phyloP scores from a whole-genome alignment of 1,140 invertebrate genomes.

The Coelopa frigida region DNA sequence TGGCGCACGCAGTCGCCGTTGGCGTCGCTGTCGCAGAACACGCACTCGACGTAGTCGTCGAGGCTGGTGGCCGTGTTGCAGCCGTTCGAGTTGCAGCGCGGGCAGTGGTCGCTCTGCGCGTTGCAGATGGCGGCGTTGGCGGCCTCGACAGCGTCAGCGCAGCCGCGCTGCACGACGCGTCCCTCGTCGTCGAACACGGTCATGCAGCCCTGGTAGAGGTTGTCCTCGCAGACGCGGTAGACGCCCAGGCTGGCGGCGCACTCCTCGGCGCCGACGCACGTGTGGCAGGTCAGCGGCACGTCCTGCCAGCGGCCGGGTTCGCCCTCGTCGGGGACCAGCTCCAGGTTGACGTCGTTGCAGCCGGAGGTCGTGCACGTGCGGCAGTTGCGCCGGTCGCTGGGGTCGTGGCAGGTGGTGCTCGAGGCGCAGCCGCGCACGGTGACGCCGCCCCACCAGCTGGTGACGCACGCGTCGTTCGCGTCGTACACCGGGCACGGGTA shows the following conservation, averaged over 20 bases:
- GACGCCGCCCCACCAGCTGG: slow-evolving; percentile 20
- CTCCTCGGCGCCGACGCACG: slow-evolving; percentile 12
- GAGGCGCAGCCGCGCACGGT: slow-evolving; percentile 32
- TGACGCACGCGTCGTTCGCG: slow-evolving; percentile 26
- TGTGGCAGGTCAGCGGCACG: slow-evolving; percentile 25
- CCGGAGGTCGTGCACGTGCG: slow-evolving; percentile 19
- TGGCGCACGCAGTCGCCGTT: slow-evolving; percentile 16
- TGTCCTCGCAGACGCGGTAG: slow-evolving; percentile 14
- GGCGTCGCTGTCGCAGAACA: slow-evolving; percentile 27
- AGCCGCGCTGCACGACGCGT: slow-evolving; percentile 25
- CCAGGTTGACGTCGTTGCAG: slow-evolving; percentile 34
- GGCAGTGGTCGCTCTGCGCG: slow-evolving; percentile 19
- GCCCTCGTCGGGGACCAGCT: slow-evolving; percentile 18
- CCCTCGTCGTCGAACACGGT: slow-evolving; percentile 27
- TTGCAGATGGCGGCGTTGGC: slow-evolving; percentile 20
- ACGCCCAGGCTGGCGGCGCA: slow-evolving; percentile 15
- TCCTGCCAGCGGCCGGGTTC: slow-evolving; percentile 30
- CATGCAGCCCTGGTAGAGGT: slow-evolving; percentile 26
- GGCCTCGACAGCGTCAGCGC: slow-evolving; percentile 15
- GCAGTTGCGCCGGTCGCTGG: slow-evolving; percentile 22
- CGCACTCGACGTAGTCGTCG: slow-evolving; percentile 25
- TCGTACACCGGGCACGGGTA: slow-evolving; percentile 28
- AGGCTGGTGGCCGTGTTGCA: slow-evolving; percentile 28
- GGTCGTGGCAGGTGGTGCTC: slow-evolving; percentile 23
- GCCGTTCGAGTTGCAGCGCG: slow-evolving; percentile 38